Conservation (phyloP, 2,888 invertebrate genomes). For the Agonopterix heracliana region DNA sequence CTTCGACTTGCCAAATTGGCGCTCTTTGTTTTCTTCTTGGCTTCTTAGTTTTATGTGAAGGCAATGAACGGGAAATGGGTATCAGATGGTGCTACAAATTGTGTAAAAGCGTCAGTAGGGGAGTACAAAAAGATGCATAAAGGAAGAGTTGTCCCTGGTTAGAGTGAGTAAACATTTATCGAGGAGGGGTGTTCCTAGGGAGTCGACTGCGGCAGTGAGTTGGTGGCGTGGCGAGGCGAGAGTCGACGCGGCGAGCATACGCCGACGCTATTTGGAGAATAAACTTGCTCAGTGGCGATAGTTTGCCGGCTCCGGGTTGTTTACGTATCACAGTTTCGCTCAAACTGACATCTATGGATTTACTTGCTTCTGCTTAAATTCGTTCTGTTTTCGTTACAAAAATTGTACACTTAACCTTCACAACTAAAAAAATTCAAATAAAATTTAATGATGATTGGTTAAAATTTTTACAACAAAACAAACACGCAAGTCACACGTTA, state of each 20-base stretch:
- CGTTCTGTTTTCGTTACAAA: slow-evolving; percentile 12
- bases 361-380: slow-evolving; percentile 20
- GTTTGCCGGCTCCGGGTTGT: slow-evolving; percentile 46
- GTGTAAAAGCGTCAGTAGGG: slow-evolving; percentile 4
- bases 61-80: slow-evolving; percentile 16
- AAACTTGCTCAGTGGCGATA: slow-evolving; percentile 52
- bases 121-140: slow-evolving; percentile 24
- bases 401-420: no score
- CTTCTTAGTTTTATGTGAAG: slow-evolving; percentile 47
- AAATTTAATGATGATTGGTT: no score
- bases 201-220: slow-evolving; percentile 21
- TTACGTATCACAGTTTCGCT: slow-evolving; percentile 49
- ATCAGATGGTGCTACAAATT: slow-evolving; percentile 10
- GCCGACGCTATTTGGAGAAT: slow-evolving; percentile 50
- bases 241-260: slow-evolving; percentile 21
- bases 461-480: no score
- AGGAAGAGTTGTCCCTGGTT: slow-evolving; percentile 40
- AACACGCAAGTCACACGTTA: no score
- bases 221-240: slow-evolving; percentile 14
- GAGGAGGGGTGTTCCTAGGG: slow-evolving; percentile 19
- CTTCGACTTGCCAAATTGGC: slow-evolving; percentile 73
- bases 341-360: slow-evolving; percentile 43
- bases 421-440: no score
- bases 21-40: slow-evolving; percentile 63
- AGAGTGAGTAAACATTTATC: slow-evolving; percentile 55